Percentiles rank a stretch among this genome's conserved stretches.
Conservation (phyloP, 2,113 vertebrate genomes). For the Plectropomus leopardus region DNA sequence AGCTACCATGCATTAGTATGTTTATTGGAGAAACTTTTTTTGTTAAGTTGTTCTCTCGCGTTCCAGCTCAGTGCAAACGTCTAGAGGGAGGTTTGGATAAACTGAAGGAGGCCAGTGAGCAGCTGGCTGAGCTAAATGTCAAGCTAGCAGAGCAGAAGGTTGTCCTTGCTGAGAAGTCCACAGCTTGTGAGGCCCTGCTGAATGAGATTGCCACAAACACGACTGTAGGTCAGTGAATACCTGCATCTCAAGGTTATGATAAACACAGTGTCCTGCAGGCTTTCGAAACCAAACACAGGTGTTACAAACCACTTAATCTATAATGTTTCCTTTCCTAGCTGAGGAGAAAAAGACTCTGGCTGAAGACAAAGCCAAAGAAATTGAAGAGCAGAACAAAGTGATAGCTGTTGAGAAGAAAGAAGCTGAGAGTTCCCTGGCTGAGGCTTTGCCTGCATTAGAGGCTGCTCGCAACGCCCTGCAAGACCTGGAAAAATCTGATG, state of each 20-base stretch:
- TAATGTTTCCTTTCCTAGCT: conserved; percentile 78
- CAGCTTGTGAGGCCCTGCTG: conserved; percentile 90
- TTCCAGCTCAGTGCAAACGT: conserved; percentile 91
- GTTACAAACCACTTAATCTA: not conserved
- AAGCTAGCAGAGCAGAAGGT: conserved; percentile 95
- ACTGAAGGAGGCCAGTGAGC: conserved; percentile 93
- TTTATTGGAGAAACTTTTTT: conserved; percentile 8
- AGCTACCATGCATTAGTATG: not conserved
- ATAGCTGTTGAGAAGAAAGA: conserved; percentile 92
- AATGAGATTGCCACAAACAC: conserved; percentile 91
- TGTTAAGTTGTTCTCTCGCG: conserved; percentile 1
- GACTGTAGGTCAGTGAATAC: conserved; percentile 83
- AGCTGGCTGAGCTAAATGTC: conserved; percentile 91
- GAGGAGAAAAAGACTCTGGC: conserved; percentile 94
- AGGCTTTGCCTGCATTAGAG: conserved; percentile 92
- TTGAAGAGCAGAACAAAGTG: conserved; percentile 92
- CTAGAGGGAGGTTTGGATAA: conserved; percentile 94
- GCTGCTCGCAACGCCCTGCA: conserved; percentile 92
- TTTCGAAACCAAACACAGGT: not conserved
- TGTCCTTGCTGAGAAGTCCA: conserved; percentile 92
- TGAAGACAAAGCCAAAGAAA: conserved; percentile 92
- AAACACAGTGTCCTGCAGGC: not conserved
- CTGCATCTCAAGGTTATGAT: not conserved
- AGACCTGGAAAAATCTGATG: conserved; percentile 95
- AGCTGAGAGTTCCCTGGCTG: conserved; percentile 91